Percentiles rank a stretch among this genome's conserved stretches.
Evolutionary conservation across 2,113 vertebrate genomes (phyloP).

Genomic region (Trachemys scripta): DNA sequence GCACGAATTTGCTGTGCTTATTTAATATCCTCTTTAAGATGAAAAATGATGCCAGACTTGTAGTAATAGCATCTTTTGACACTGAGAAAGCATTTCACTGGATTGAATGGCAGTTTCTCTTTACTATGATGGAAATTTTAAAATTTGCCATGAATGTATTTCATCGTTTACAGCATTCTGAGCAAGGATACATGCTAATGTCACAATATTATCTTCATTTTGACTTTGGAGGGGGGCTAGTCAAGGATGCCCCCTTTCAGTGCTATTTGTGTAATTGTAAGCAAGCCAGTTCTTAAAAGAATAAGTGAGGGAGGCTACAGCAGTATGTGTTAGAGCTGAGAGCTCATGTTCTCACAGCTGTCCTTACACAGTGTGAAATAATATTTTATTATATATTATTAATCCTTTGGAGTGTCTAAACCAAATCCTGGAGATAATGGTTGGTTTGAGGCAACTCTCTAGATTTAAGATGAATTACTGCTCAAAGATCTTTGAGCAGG

Average conservation of each 20-base stretch:
- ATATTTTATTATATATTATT: conserved; percentile 8
- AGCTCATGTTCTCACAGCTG: conserved; percentile 20
- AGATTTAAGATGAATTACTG: not conserved
- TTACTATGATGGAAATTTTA: conserved; percentile 72
- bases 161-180: conserved; percentile 41
- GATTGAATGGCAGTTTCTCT: conserved; percentile 74
- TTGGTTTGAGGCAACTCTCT: conserved; percentile 4
- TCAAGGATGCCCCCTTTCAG: conserved; percentile 34
- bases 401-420: conserved; percentile 37
- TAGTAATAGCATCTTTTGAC: conserved; percentile 77
- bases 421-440: not conserved
- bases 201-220: conserved; percentile 12
- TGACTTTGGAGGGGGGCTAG: conserved; percentile 34
- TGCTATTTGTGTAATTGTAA: conserved; percentile 29
- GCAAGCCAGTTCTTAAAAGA: conserved; percentile 18
- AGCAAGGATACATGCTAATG: conserved; percentile 36
- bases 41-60: conserved; percentile 77
- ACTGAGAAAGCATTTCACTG: conserved; percentile 75
- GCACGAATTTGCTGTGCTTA: conserved; percentile 79
- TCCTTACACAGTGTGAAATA: not conserved
- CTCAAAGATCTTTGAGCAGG: conserved; percentile 51
- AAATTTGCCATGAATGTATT: conserved; percentile 70
- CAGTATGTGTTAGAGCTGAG: conserved; percentile 1
- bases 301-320: not conserved
- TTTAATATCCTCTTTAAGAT: conserved; percentile 81